Percentiles rank a stretch among this genome's conserved stretches.
Conservation (phyloP, 2,797 vertebrate genomes). For the Hyperoplus immaculatus region DNA sequence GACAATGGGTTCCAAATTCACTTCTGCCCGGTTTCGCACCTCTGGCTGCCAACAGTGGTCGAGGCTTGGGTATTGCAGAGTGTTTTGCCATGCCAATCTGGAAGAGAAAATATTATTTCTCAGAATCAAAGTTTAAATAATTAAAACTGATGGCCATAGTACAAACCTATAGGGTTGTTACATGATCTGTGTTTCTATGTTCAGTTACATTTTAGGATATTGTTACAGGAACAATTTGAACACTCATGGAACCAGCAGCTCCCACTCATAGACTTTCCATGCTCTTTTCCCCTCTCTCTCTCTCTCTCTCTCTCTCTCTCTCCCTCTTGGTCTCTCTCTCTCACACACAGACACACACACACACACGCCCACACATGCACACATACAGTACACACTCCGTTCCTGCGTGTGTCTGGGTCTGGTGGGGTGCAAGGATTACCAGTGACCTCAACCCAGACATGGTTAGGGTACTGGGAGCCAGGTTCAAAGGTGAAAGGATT, state of each 20-base stretch:
- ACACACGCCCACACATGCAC: constrained; percentile 5
- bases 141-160: no score
- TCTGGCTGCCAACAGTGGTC: neutral
- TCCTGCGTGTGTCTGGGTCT: constrained; percentile 27
- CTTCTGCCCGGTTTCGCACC: neutral
- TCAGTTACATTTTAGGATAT: neutral
- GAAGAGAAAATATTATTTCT: neutral
- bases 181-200: neutral
- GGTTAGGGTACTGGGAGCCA: constrained; percentile 39
- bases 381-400: neutral
- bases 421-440: constrained; percentile 60
- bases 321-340: neutral
- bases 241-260: neutral
- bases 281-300: neutral
- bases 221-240: neutral
- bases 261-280: neutral
- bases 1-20: neutral
- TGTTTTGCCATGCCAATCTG: neutral
- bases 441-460: constrained; percentile 60
- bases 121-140: neutral
- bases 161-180: neutral
- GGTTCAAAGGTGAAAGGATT: constrained; percentile 73
- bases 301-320: constrained; percentile 1
- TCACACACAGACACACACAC: neutral
- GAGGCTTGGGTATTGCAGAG: neutral